Base-by-base conservation (phyloP, 1,140 invertebrate genomes). In the Alviniconcha marisindica region DNA sequence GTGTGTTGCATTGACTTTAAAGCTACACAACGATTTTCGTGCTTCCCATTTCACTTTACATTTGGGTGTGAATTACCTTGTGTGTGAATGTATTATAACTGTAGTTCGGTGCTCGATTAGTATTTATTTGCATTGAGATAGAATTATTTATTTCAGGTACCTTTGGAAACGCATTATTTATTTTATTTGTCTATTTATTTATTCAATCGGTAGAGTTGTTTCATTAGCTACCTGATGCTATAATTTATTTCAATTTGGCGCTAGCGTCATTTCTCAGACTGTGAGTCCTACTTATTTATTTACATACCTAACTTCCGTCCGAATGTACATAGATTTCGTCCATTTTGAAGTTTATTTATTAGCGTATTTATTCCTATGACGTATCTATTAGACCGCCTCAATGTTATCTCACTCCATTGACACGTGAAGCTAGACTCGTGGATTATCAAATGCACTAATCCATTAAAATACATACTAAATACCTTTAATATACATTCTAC, bases 341-440 rank as follows among this genome's bases (percentile, higher is more conserved):
- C 31, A 14, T 51, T 15, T 7, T 38, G 21, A 78, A 28, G 10
- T 63, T 38, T 60, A 60, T 63, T 78, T 77, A 77, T 77, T 77
- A 5, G 54, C 54, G 51, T 28, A 78, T 78, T 40, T 78, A 78
- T 60, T 78, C 38, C 5, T n/a, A n/a, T n/a, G n/a, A n/a, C n/a
- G n/a, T n/a, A n/a, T n/a, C n/a, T n/a, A n/a, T n/a, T n/a, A n/a
- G n/a, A n/a, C n/a, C n/a, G n/a, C n/a, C n/a, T n/a, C n/a, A n/a
- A n/a, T n/a, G n/a, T n/a, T n/a, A n/a, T n/a, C n/a, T n/a, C n/a
- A n/a, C n/a, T n/a, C n/a, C n/a, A n/a, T n/a, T 54, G 28, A 51
- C 44, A 54, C 42, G 24, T 51, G 38, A 38, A 36, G 18, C n/a
- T n/a, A 31, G n/a, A 18, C 15, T 77, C 42, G 31, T 54, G 44